phyloP scores from a whole-genome alignment of 2,888 invertebrate genomes.

The Sinotaia quadrata region DNA sequence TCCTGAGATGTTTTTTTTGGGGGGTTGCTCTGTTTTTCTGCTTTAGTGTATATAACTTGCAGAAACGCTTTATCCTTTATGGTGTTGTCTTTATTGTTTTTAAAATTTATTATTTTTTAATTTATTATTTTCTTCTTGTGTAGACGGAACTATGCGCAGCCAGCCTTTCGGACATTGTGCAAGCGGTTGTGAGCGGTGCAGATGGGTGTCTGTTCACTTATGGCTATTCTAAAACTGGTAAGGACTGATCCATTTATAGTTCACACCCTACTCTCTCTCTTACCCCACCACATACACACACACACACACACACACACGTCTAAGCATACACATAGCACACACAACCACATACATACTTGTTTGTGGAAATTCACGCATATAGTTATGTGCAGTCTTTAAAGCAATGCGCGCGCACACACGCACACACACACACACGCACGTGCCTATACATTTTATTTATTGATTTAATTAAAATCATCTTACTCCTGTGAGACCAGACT shows the following conservation, averaged over 20 bases:
- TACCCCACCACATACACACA: neutral
- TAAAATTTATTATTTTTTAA: too few species aligned
- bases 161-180: constrained; percentile 93
- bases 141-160: constrained; percentile 93
- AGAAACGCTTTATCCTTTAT: too few species aligned
- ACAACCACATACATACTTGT: constrained; percentile 15
- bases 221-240: constrained; percentile 72
- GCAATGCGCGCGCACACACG: constrained; percentile 1
- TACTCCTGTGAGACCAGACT: too few species aligned
- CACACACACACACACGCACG: constrained; percentile 11
- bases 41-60: too few species aligned
- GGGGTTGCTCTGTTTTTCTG: too few species aligned
- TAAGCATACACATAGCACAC: constrained; percentile 11
- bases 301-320: constrained; percentile 2
- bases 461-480: neutral
- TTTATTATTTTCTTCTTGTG: too few species aligned
- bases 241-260: constrained; percentile 2
- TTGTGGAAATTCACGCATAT: too few species aligned
- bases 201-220: constrained; percentile 81
- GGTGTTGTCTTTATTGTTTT: too few species aligned
- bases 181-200: constrained; percentile 93
- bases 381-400: too few species aligned
- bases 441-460: neutral
- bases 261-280: neutral
- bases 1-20: too few species aligned